A percentile compares a stretch with the other conserved stretches of the same genome.
Conservation (phyloP, 2,888 invertebrate genomes). For the Pantelozetes paolii region DNA sequence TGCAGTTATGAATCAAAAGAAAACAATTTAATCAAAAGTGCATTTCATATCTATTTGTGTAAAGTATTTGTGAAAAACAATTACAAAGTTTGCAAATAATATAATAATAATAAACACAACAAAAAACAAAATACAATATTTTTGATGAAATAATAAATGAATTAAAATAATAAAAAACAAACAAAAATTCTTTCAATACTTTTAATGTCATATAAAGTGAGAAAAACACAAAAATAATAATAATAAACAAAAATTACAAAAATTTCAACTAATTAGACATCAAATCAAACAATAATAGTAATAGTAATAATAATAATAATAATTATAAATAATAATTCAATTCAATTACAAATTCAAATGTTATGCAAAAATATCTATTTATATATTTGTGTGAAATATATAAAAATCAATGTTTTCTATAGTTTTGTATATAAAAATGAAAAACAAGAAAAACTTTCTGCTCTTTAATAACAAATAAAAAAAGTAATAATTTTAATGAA, state of each 20-base stretch:
- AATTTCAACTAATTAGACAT: conserved; percentile 16
- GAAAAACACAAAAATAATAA: conserved; percentile 14
- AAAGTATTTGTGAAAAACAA: no score
- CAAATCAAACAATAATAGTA: background rate
- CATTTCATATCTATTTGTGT: background rate
- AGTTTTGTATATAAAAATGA: background rate
- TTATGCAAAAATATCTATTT: conserved; percentile 23
- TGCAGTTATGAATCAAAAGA: background rate
- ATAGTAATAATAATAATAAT: conserved; percentile 1
- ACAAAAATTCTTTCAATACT: background rate
- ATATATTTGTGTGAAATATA: background rate
- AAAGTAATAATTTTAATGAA: no score
- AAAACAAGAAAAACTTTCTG: conserved; percentile 3
- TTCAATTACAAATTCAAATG: background rate
- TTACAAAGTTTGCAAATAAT: no score
- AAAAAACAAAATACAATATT: background rate
- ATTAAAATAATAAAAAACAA: background rate
- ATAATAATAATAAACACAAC: background rate
- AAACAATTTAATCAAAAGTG: background rate
- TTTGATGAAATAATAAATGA: background rate
- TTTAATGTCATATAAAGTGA: background rate
- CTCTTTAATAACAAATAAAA: background rate
- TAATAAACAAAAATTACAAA: conserved; percentile 13
- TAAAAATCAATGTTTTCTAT: background rate
- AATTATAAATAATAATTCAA: background rate